Evolutionary conservation across 1,140 invertebrate species (phyloP).

Genomic region (Holotrichia oblita): DNA sequence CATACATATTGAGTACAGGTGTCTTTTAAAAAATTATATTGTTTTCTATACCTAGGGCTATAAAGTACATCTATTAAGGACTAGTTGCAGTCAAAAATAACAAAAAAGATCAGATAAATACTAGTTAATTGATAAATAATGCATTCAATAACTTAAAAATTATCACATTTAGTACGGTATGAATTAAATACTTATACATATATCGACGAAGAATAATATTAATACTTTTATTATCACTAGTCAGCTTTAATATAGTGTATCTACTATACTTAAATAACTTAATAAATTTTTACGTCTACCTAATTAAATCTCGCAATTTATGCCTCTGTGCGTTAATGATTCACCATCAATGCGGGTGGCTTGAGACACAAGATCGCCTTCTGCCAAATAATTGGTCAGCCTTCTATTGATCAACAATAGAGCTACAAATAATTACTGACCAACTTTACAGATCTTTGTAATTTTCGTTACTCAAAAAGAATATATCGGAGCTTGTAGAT

Average conservation of each 20-base stretch:
- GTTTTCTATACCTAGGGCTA: neutral
- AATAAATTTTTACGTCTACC: neutral
- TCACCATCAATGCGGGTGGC: too few species aligned
- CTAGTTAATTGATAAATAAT: constrained; percentile 12
- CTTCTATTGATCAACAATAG: too few species aligned
- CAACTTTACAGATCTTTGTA: too few species aligned
- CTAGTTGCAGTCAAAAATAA: constrained; percentile 13
- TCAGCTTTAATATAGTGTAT: neutral
- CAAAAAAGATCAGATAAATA: neutral
- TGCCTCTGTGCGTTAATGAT: neutral
- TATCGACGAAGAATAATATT: neutral
- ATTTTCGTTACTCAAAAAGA: too few species aligned
- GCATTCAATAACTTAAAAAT: constrained; percentile 17
- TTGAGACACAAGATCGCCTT: too few species aligned
- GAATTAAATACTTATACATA: neutral
- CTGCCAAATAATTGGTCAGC: too few species aligned
- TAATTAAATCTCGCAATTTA: neutral
- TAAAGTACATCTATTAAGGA: constrained; percentile 6
- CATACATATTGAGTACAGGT: neutral
- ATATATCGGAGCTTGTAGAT: too few species aligned
- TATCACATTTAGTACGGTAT: constrained; percentile 20
- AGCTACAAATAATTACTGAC: too few species aligned
- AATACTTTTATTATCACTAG: constrained; percentile 28
- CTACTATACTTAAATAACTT: too few species aligned
- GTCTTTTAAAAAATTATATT: constrained; percentile 9